Base-by-base conservation (phyloP, 2,888 invertebrate species). In the Zele albiditarsus region DNA sequence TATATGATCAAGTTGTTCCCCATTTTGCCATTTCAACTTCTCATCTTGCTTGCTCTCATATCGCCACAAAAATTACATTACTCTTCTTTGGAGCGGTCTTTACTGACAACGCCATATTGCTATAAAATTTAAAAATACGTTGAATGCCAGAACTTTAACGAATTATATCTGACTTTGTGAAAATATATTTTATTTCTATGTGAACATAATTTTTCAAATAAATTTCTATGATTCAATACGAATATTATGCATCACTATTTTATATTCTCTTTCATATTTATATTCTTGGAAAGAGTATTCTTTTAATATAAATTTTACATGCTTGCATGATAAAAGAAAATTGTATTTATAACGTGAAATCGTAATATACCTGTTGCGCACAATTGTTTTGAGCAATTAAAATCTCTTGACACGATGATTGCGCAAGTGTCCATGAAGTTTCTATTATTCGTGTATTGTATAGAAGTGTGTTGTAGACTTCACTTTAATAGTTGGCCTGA, bases 71-170 rank as follows among this genome's bases (percentile, higher is more conserved):
- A 63, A 23, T 33, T 20, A n/a, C 27, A 53, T 53, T 68, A 53
- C 20, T 49, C 28, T 53, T 16, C 28, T 53, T 49, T 49, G 38
- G 31, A 58, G 6, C 57, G 58, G 31, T 33, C 25, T 53, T 27
- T 16, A 46, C 16, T 70, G 62, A 71, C 60, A 62, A 16, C 25
- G n/a, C 60, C 60, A 63, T 62, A 71, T 71, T 62, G 71, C 71
- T 28, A 62, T 71, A 71, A 71, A 71, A 60, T 60, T 28, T n/a
- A 8, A 20, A 60, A 71, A 62, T 60, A 20, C 23, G 12, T 66
- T 12, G 28, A 23, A 10, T 23, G 38, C 60, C 28, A 25, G 60
- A 16, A 27, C 3, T 16, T 14, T 5, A 27, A 27, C 25, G 60
- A 27, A 27, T 60, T 60, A 60, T 60, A 28, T 28, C 14, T 16